A percentile compares a stretch with the other conserved stretches of the same genome.
phyloP scores from a whole-genome alignment of 2,797 vertebrate species.

The Paguma larvata region DNA sequence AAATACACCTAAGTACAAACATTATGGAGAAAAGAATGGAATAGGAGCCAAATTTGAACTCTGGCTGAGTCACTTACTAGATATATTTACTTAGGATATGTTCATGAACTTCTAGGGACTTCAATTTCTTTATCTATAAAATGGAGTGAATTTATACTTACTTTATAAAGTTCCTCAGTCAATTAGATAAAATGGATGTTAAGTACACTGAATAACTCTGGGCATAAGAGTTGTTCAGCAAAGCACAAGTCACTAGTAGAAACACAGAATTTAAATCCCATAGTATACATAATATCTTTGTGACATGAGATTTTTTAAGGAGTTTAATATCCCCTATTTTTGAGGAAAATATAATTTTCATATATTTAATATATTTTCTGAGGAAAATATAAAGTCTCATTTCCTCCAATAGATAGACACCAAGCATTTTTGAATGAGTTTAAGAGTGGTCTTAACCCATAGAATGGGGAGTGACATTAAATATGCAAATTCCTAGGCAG shows the following conservation, averaged over 20 bases:
- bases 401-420: neutral
- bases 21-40: neutral
- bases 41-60: neutral
- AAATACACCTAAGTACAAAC: neutral
- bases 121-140: neutral
- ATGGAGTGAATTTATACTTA: neutral
- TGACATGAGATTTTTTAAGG: neutral
- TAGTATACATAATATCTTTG: neutral
- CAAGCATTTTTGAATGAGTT: neutral
- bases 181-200: neutral
- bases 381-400: neutral
- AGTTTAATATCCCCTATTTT: neutral
- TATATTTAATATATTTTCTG: neutral
- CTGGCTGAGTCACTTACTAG: neutral
- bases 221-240: neutral
- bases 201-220: neutral
- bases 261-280: neutral
- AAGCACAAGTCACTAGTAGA: slow-evolving; percentile 14
- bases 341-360: neutral
- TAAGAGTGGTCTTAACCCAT: neutral
- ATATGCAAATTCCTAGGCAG: neutral
- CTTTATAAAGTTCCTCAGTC: neutral
- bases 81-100: neutral
- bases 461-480: neutral
- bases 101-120: neutral